Evolutionary conservation across 2,113 vertebrate genomes (phyloP).

Genomic region (Strix aluco): DNA sequence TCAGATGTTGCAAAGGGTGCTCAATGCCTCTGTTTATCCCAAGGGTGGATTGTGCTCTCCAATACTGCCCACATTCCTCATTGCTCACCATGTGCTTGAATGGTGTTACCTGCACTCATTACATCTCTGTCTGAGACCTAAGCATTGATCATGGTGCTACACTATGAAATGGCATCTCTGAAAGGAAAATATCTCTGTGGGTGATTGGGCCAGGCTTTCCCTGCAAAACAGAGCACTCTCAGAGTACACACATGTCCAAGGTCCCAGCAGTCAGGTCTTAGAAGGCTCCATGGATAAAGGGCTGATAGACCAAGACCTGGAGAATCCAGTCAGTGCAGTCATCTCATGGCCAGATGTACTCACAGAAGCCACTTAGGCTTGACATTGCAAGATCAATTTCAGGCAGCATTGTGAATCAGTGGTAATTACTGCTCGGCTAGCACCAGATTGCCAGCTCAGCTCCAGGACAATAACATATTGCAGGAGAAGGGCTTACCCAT

Average conservation of each 20-base stretch:
- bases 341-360: not conserved
- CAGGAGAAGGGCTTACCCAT: not conserved
- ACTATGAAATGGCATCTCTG: not conserved
- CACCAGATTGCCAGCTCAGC: not conserved
- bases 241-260: accelerated
- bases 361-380: not conserved
- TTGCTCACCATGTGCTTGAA: accelerated
- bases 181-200: not conserved
- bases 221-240: not conserved
- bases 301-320: not conserved
- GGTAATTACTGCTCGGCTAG: not conserved
- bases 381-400: not conserved
- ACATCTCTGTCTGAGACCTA: not conserved
- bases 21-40: not conserved
- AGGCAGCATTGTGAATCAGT: not conserved
- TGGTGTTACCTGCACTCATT: not conserved
- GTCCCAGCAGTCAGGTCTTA: too few relatives aligned
- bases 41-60: not conserved
- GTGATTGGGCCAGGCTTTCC: not conserved
- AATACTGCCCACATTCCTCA: accelerated
- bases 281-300: not conserved
- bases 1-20: not conserved
- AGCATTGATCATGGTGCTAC: not conserved
- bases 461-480: not conserved
- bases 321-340: not conserved